Conservation (phyloP, 2,797 vertebrate species). For the Centropyge bicolor region DNA sequence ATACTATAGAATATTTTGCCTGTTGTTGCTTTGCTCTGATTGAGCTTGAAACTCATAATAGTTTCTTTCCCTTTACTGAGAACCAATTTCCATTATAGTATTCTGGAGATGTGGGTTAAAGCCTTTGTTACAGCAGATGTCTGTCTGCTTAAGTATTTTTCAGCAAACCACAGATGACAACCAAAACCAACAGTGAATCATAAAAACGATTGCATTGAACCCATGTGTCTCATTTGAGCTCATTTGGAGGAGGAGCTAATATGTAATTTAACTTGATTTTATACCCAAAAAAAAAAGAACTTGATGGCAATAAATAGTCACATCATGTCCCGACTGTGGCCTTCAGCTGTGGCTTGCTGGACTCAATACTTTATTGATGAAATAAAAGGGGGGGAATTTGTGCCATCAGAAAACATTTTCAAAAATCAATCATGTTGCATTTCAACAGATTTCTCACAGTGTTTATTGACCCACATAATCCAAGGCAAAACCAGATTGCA, state of each 20-base stretch:
- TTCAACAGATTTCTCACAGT: conserved; percentile 3
- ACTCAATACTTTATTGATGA: conserved; percentile 19
- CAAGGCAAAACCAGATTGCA: background rate
- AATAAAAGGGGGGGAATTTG: background rate
- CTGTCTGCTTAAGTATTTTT: background rate
- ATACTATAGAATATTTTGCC: background rate
- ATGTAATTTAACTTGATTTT: background rate
- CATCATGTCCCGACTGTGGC: background rate
- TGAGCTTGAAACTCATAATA: background rate
- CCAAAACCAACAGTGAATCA: conserved; percentile 17
- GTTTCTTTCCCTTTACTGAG: background rate
- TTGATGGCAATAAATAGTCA: background rate
- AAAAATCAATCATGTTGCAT: conserved; percentile 13
- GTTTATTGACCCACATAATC: background rate
- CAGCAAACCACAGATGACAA: background rate
- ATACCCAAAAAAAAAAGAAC: background rate
- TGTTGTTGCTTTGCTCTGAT: background rate
- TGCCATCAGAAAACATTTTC: conserved; percentile 26
- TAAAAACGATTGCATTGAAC: background rate
- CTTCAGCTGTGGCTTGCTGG: conserved; percentile 10
- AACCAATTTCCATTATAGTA: background rate
- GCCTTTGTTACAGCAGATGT: background rate
- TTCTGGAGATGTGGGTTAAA: background rate
- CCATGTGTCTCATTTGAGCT: background rate
- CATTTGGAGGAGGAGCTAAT: background rate